Conservation (phyloP, 2,797 vertebrate genomes). For the Epinephelus malabaricus region DNA sequence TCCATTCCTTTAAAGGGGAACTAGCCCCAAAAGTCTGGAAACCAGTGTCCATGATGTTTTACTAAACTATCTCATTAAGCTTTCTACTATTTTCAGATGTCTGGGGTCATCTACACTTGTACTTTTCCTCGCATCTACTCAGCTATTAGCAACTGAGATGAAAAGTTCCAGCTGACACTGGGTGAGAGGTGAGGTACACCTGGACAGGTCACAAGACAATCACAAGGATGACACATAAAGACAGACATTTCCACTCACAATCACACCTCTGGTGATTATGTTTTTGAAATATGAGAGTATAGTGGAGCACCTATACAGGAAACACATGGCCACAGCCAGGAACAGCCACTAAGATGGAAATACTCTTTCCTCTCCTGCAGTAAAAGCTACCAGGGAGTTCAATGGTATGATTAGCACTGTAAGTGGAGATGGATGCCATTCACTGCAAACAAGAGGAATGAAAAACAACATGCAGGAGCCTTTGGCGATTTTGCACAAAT, state of each 20-base stretch:
- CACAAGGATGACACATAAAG: too few relatives aligned
- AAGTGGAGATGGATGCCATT: neutral
- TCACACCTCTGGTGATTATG: too few relatives aligned
- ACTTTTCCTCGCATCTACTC: too few relatives aligned
- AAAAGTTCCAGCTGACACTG: neutral
- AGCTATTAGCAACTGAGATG: too few relatives aligned
- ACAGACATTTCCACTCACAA: too few relatives aligned
- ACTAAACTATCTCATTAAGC: neutral
- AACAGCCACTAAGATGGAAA: neutral
- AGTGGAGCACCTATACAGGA: too few relatives aligned
- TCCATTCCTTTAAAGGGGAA: neutral
- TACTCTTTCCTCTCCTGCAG: neutral
- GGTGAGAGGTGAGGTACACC: neutral
- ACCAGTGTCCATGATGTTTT: neutral
- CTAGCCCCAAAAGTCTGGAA: neutral
- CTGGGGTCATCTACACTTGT: neutral
- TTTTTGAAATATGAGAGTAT: too few relatives aligned
- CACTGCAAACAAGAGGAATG: neutral
- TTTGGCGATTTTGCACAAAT: neutral
- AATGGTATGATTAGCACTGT: conserved; percentile 6
- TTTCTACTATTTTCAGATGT: neutral
- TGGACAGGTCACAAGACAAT: too few relatives aligned
- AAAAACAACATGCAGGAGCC: neutral
- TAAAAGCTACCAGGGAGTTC: neutral
- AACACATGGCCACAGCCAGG: neutral